Evolutionary conservation across 2,113 vertebrate genomes (phyloP).

Genomic region (Megaptera novaeangliae): DNA sequence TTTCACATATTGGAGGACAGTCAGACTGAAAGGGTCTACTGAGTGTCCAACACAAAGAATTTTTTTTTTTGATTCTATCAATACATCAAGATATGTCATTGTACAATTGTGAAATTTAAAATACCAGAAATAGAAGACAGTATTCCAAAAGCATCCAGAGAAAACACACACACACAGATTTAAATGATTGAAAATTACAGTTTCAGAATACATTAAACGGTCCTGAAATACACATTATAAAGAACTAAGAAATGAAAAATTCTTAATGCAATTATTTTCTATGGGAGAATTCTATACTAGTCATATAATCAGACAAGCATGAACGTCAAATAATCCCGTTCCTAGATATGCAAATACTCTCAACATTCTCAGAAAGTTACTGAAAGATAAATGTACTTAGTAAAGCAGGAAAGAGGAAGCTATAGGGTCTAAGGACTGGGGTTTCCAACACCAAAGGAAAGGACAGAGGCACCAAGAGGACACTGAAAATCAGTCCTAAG

Average conservation of each 20-base stretch:
- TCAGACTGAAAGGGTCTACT: not conserved
- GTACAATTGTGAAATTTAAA: not conserved
- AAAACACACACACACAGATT: not conserved
- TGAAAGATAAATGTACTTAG: not conserved
- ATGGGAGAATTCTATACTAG: not conserved
- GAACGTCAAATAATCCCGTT: not conserved
- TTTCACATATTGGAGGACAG: not conserved
- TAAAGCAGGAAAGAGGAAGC: not conserved
- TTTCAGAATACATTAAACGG: not conserved
- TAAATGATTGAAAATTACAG: not conserved
- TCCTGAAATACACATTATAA: not conserved
- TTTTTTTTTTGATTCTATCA: not conserved
- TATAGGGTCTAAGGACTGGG: fast-evolving
- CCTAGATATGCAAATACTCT: not conserved
- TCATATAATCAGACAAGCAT: not conserved
- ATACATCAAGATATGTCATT: not conserved
- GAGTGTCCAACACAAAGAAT: not conserved
- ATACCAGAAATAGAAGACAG: not conserved
- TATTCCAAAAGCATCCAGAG: not conserved
- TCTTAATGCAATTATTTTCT: not conserved
- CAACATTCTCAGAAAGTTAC: not conserved
- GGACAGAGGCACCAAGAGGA: not conserved
- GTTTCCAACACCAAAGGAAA: not conserved
- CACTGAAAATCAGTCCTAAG: not conserved
- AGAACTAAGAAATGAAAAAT: not conserved